A percentile compares a stretch with the other conserved stretches of the same genome.
Conservation (phyloP, 2,888 invertebrate genomes). For the Prosapia bicincta region DNA sequence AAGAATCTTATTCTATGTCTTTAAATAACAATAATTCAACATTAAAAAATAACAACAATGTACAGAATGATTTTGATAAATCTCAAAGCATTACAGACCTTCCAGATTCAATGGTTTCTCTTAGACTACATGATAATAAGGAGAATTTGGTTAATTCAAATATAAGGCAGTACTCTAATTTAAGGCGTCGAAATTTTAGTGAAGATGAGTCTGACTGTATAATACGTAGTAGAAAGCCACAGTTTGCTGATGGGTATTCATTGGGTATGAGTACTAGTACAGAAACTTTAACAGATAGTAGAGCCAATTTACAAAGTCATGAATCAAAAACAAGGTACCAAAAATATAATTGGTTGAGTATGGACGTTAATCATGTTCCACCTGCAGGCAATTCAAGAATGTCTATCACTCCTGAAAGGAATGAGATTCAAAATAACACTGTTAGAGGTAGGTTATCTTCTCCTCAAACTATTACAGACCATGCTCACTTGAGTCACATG, state of each 20-base stretch:
- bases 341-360: neutral
- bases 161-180: constrained; percentile 38
- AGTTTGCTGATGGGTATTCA: constrained; percentile 11
- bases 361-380: neutral
- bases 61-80: constrained; percentile 55
- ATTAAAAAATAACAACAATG: constrained; percentile 49
- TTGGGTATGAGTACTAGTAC: constrained; percentile 40
- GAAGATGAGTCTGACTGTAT: constrained; percentile 25
- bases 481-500: neutral
- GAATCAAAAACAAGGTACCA: neutral
- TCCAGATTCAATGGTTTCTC: constrained; percentile 42
- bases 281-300: constrained; percentile 45
- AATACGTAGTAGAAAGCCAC: constrained; percentile 18
- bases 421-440: constrained; percentile 29
- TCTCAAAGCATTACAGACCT: constrained; percentile 61
- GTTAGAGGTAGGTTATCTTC: neutral
- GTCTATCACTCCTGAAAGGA: constrained; percentile 35
- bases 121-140: neutral
- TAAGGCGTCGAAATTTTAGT: constrained; percentile 5
- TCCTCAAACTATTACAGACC: neutral
- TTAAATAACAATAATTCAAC: constrained; percentile 38
- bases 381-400: constrained; percentile 6
- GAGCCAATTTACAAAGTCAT: constrained; percentile 11
- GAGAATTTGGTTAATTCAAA: neutral
- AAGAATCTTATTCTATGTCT: constrained; percentile 45